Evolutionary conservation across 2,113 vertebrate genomes (phyloP).

Genomic region (Corythaeola cristata): DNA sequence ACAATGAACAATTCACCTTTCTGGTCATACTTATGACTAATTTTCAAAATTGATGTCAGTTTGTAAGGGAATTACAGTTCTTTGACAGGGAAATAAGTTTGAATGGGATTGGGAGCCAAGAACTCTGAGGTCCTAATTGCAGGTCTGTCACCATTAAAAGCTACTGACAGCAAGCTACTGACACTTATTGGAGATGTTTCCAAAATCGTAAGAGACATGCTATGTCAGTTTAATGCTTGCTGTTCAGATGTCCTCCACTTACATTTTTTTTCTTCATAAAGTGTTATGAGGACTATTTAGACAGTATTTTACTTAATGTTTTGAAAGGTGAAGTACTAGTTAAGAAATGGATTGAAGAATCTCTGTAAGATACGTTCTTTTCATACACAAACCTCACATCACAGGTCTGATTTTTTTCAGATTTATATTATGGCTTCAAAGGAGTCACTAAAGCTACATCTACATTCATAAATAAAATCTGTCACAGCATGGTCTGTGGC

Average conservation of each 20-base stretch:
- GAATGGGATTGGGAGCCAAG: neutral
- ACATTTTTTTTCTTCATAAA: neutral
- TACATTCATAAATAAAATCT: neutral
- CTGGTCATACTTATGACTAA: neutral
- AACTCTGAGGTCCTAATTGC: neutral
- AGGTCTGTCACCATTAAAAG: neutral
- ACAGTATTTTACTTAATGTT: neutral
- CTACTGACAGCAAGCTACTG: too few species aligned
- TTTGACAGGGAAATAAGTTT: neutral
- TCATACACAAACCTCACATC: neutral
- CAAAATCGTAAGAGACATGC: neutral
- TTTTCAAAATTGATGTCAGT: neutral
- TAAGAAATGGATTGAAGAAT: neutral
- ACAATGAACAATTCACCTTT: neutral
- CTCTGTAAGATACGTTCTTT: neutral
- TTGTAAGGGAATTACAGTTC: neutral
- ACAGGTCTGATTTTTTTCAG: neutral
- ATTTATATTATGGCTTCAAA: neutral
- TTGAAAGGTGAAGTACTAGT: neutral
- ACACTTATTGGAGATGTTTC: neutral
- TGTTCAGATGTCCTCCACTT: neutral
- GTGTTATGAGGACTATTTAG: neutral
- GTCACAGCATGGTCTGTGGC: neutral
- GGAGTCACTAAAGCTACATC: neutral
- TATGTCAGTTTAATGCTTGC: neutral